Conservation (phyloP, 2,113 vertebrate genomes). For the Sinosuthora webbiana region DNA sequence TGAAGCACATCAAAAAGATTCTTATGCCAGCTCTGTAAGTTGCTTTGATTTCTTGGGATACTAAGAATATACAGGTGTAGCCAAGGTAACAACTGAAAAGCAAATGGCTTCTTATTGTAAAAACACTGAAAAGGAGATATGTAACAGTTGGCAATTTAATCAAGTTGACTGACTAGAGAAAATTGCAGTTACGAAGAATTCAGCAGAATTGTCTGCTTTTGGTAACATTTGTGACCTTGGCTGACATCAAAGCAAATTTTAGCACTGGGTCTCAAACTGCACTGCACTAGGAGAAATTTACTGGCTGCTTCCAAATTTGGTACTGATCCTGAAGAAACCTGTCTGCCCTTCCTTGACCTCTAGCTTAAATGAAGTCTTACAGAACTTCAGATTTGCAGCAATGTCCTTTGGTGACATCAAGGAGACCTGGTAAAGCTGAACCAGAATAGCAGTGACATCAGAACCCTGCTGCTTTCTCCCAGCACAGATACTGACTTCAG, state of each 20-base stretch:
- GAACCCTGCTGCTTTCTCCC: not conserved
- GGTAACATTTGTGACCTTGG: fast-evolving
- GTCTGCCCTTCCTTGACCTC: not conserved
- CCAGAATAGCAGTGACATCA: not conserved
- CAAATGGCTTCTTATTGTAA: not conserved
- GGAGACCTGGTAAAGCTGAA: not conserved
- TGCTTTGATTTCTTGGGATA: not conserved
- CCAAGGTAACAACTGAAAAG: slow-evolving; percentile 4
- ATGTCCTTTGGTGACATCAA: not conserved
- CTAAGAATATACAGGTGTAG: not conserved
- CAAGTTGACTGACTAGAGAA: not conserved
- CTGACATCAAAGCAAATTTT: not conserved
- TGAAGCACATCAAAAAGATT: not conserved
- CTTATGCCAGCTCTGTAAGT: not conserved
- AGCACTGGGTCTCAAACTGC: not conserved
- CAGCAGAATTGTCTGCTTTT: not conserved
- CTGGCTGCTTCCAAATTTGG: not conserved
- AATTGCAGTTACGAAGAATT: not conserved
- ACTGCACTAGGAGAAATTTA: not conserved
- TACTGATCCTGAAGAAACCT: not conserved
- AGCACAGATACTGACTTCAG: not conserved
- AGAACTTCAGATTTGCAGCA: not conserved
- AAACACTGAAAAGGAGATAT: not conserved
- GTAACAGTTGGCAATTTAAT: not conserved
- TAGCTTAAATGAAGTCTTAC: not conserved